Percentiles rank a stretch among this genome's conserved stretches.
Evolutionary conservation across 2,113 vertebrate species (phyloP).

Genomic region (Neoarius graeffei): DNA sequence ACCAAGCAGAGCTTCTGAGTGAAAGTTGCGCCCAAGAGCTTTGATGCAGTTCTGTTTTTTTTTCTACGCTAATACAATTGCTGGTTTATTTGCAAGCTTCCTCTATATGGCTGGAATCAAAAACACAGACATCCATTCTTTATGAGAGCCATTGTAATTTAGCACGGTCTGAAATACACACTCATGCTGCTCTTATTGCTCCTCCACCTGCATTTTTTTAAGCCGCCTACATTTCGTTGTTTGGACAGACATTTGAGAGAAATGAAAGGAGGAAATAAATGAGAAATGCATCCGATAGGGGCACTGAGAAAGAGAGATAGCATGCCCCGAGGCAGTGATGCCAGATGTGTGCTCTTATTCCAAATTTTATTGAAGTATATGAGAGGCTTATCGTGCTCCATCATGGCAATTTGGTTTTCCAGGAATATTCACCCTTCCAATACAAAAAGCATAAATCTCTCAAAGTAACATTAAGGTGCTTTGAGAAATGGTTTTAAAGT

Average conservation of each 20-base stretch:
- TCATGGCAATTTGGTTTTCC: background rate
- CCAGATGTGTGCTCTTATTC: background rate
- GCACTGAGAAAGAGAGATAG: background rate
- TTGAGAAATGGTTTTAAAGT: background rate
- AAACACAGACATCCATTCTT: slow-evolving; percentile 17
- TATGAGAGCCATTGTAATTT: slow-evolving; percentile 4
- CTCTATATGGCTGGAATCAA: background rate
- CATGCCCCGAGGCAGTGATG: background rate
- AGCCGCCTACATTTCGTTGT: background rate
- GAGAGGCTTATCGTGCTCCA: background rate
- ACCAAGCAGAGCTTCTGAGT: background rate
- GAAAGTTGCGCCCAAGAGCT: background rate
- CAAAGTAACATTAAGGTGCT: background rate
- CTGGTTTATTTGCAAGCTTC: slow-evolving; percentile 19
- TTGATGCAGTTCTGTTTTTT: background rate
- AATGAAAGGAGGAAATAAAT: slow-evolving; percentile 15
- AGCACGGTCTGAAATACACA: background rate
- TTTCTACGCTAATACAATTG: slow-evolving; percentile 12
- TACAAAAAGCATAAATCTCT: background rate
- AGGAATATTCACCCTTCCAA: background rate
- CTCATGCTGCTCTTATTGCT: slow-evolving; percentile 13
- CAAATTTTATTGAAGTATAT: slow-evolving; percentile 5
- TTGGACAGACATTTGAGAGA: background rate
- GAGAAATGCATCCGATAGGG: background rate
- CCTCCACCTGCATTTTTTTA: background rate